Evolutionary conservation across 1,140 invertebrate species (phyloP).

Genomic region (Diorhabda carinulata): DNA sequence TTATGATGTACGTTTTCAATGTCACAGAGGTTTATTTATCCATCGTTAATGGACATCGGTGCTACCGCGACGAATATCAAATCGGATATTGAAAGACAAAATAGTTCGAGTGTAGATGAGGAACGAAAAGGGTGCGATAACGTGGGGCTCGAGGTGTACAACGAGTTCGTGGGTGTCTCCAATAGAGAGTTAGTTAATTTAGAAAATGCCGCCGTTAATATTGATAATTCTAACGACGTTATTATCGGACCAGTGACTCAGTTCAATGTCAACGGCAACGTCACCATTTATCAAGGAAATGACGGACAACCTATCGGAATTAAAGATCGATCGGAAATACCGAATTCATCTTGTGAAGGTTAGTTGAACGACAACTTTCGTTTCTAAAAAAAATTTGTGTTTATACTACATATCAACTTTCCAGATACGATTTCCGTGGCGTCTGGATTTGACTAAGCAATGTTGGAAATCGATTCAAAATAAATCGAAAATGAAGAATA

Average conservation of each 20-base stretch:
- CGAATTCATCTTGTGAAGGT: too few relatives aligned
- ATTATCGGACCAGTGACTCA: constrained; percentile 18
- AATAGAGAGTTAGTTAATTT: constrained; percentile 13
- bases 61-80: too few relatives aligned
- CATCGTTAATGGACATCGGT: background rate
- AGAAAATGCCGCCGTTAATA: constrained; percentile 16
- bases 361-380: too few relatives aligned
- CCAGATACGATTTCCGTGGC: background rate
- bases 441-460: background rate
- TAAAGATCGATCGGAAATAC: background rate
- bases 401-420: too few relatives aligned
- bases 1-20: background rate
- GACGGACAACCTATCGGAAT: background rate
- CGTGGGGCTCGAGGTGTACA: background rate
- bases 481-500: too few relatives aligned
- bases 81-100: too few relatives aligned
- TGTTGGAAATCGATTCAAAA: background rate
- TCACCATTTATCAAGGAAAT: constrained; percentile 6
- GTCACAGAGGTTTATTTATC: background rate
- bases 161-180: background rate
- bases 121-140: background rate
- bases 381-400: too few relatives aligned
- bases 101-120: too few relatives aligned
- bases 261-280: constrained; percentile 18
- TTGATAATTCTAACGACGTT: constrained; percentile 16